Percentiles rank a stretch among this genome's conserved stretches.
phyloP scores from a whole-genome alignment of 2,888 invertebrate genomes.

The Cheilosia vernalis region DNA sequence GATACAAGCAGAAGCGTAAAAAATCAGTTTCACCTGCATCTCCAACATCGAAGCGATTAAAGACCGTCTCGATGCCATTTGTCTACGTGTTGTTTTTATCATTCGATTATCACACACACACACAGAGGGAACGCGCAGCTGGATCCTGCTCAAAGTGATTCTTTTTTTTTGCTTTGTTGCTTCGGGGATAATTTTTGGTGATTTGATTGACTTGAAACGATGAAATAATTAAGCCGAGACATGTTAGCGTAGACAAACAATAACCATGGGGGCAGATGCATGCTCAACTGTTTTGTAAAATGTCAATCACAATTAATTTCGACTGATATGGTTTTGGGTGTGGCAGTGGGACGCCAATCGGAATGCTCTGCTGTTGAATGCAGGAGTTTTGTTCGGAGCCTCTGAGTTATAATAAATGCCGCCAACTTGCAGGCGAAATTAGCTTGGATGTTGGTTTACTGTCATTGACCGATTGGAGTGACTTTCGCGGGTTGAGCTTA shows the following conservation, averaged over 20 bases:
- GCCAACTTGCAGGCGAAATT: no score
- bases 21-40: conserved; percentile 59
- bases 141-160: conserved; percentile 47
- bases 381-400: no score
- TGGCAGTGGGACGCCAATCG: not conserved
- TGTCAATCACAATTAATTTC: conserved; percentile 63
- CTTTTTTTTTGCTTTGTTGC: not conserved
- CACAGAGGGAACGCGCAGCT: conserved; percentile 31
- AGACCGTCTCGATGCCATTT: conserved; percentile 16
- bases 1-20: not conserved
- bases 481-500: no score
- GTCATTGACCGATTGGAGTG: no score
- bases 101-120: conserved; percentile 52
- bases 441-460: no score
- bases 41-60: conserved; percentile 36
- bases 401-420: no score
- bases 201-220: conserved; percentile 70
- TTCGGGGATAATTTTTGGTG: conserved; percentile 25
- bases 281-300: conserved; percentile 62
- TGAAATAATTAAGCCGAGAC: conserved; percentile 69
- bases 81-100: conserved; percentile 15
- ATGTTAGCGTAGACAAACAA: conserved; percentile 39
- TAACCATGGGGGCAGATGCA: conserved; percentile 68
- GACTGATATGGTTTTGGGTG: conserved; percentile 54
- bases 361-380: no score